A percentile compares a stretch with the other conserved stretches of the same genome.
Conservation (phyloP, 2,888 invertebrate species). For the Lasioglossum lativentre region DNA sequence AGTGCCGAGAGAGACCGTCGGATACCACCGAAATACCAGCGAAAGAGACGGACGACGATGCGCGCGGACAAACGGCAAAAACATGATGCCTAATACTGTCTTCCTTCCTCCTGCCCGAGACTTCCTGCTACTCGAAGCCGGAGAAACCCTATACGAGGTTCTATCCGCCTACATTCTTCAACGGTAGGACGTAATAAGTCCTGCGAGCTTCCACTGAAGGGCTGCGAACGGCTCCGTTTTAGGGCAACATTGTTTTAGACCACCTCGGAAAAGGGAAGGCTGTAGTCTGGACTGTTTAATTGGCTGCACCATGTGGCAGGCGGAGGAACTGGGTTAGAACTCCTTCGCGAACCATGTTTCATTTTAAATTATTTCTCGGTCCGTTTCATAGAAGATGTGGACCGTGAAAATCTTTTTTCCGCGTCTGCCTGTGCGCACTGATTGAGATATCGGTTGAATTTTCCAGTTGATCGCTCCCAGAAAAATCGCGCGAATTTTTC, state of each 20-base stretch:
- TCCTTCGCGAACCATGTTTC: background rate
- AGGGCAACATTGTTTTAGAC: constrained; percentile 39
- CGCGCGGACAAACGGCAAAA: constrained; percentile 71
- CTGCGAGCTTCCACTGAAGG: background rate
- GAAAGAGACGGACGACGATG: constrained; percentile 37
- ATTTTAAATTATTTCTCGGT: background rate
- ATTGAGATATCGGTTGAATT: background rate
- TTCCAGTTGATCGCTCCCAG: background rate
- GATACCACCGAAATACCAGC: constrained; percentile 62
- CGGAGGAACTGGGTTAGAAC: background rate
- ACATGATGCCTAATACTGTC: constrained; percentile 69
- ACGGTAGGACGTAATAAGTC: background rate
- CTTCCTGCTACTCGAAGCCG: constrained; percentile 32
- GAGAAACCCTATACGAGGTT: background rate
- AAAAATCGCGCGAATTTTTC: background rate
- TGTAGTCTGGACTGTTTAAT: background rate
- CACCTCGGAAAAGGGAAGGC: background rate
- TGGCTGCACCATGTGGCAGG: background rate
- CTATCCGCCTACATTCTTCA: background rate
- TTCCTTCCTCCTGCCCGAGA: constrained; percentile 37
- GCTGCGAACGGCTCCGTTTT: too few species aligned
- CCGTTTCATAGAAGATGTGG: background rate
- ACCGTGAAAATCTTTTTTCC: background rate
- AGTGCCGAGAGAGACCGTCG: constrained; percentile 67
- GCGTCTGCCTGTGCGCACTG: background rate